Base-by-base conservation (phyloP, 2,797 vertebrate genomes). In the Acanthopagrus latus region DNA sequence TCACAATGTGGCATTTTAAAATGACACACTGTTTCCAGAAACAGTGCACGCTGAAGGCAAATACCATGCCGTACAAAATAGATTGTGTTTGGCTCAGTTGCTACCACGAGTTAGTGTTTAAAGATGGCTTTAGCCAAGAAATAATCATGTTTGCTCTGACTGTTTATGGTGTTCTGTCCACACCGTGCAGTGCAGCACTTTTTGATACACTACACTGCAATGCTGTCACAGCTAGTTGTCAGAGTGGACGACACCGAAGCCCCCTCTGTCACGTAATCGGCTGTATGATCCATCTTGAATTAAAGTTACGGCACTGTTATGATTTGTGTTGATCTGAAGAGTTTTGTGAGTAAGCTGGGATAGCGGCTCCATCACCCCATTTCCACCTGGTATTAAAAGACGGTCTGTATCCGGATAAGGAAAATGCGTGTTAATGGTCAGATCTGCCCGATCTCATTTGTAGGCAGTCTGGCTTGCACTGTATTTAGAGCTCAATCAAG, bases 1-100 rank as follows among this genome's bases (percentile, higher is more conserved):
- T 33, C 65, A 78, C 25, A 54, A 14, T 51, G 14, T 63, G 18
- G 7, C 27, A 38, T 59, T 76, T 71, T 48, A 55, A 41, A 64
- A 56, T 27, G 17, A 38, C 12, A 65, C 58, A 20, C 14, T 43
- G 5, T 29, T 38, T 23, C 11, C 21, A 12, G 1, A 21, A 52
- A 47, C 6, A 50, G 8, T 8, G 41, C 29, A 57, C 18, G 8
- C 2, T 33, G 38, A 44, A 41, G 20, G 41, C 38, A 60, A 56
- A 50, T 17, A 71, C 17, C 44, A 48, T 48, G 52, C 0, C 11
- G 38, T 11, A 23, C 3, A 38, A 16, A 20, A 43, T 27, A 27
- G 17, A 13, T 41, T 25, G 11, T 5, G 41, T 17, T 69, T 55
- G n/a, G 25, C 21, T 33, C 10, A 38, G 23, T 38, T 56, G 5